Evolutionary conservation across 23 tunicate species (phyloP).

Genomic region (Ascidia mentula): DNA sequence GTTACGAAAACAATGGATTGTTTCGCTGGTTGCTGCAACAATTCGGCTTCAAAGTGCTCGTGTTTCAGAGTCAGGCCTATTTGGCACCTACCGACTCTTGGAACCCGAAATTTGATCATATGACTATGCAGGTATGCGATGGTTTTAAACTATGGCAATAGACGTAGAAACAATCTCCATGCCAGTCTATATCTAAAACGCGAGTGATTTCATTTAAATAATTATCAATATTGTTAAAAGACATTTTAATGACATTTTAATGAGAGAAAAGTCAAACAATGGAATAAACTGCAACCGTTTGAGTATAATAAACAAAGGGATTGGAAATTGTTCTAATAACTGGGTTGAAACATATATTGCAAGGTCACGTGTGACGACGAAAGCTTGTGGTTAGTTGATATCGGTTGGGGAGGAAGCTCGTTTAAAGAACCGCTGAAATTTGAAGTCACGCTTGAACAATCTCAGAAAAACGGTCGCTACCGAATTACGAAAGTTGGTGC

Average conservation of each 20-base stretch:
- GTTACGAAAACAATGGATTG: neutral
- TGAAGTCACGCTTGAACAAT: conserved; percentile 21
- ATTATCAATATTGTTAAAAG: too few species aligned
- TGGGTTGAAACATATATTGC: neutral
- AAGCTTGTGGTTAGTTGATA: conserved; percentile 30
- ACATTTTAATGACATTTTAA: too few species aligned
- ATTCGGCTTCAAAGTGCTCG: conserved; percentile 27
- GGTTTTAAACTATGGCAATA: too few species aligned
- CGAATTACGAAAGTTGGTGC: conserved; percentile 4
- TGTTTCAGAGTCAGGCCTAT: conserved; percentile 33
- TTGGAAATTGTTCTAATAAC: too few species aligned
- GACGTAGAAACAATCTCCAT: too few species aligned
- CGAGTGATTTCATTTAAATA: too few species aligned
- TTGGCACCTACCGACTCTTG: neutral
- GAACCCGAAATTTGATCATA: conserved; percentile 31
- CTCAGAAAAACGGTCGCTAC: conserved; percentile 41
- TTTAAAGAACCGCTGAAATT: conserved; percentile 30
- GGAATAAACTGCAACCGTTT: too few species aligned
- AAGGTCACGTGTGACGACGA: conserved; percentile 35
- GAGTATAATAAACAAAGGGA: neutral
- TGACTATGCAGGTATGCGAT: conserved; percentile 24
- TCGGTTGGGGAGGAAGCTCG: conserved; percentile 50
- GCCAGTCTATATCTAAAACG: too few species aligned
- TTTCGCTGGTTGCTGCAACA: conserved; percentile 3
- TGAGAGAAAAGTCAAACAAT: too few species aligned